Percentiles rank a stretch among this genome's conserved stretches.
Conservation (phyloP, 1,140 invertebrate genomes). For the Drosophila saltans region DNA sequence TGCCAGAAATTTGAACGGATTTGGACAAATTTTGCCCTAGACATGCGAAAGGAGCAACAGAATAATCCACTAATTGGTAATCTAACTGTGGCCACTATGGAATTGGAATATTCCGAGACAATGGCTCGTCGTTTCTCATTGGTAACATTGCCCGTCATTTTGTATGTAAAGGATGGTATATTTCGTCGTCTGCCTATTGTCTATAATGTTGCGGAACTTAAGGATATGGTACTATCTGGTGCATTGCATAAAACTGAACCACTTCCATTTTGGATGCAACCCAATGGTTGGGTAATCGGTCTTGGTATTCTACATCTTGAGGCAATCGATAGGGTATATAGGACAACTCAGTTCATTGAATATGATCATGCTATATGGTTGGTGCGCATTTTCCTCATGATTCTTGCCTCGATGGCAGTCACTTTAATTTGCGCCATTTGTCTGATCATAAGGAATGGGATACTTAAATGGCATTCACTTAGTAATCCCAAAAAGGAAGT, state of each 20-base stretch:
- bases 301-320: conserved; percentile 5
- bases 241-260: background rate
- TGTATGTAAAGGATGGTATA: conserved; percentile 30
- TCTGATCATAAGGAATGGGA: too few species aligned
- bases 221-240: background rate
- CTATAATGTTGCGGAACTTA: background rate
- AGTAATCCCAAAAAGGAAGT: too few species aligned
- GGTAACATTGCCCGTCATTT: conserved; percentile 13
- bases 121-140: conserved; percentile 28
- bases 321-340: conserved; percentile 9
- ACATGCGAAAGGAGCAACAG: background rate
- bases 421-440: background rate
- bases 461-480: too few species aligned
- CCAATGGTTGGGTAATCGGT: conserved; percentile 9
- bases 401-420: background rate
- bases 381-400: conserved; percentile 3
- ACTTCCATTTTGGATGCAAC: conserved; percentile 24
- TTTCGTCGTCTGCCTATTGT: conserved; percentile 24
- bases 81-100: conserved; percentile 25
- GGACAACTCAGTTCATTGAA: background rate
- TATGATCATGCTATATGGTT: conserved; percentile 22
- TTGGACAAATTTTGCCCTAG: conserved; percentile 28
- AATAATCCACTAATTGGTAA: too few species aligned
- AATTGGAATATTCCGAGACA: conserved; percentile 21
- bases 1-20: conserved; percentile 25